These are phyloP conservation scores for Desmodus rotundus DNA, from an alignment of 2,113 vertebrate species.

Conservation along the genomic window DNA sequence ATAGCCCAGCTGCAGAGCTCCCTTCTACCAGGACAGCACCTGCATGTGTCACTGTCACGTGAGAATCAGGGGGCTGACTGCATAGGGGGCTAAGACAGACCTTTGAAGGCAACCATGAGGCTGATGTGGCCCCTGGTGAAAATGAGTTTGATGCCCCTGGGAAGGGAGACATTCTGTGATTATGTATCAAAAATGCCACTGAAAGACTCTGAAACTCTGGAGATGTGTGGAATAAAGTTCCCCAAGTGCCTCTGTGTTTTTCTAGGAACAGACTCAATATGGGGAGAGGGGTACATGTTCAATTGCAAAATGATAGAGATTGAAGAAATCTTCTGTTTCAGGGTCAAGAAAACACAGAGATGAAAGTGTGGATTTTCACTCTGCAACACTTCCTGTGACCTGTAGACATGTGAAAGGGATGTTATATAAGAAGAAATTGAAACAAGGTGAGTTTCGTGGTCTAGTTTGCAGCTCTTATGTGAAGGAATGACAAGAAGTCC, in stretches of 20 bases:
- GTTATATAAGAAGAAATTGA: slow-evolving; percentile 42
- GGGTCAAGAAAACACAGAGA: background rate
- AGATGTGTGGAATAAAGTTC: background rate
- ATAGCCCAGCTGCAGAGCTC: background rate
- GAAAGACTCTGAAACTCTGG: background rate
- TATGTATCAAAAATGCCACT: background rate
- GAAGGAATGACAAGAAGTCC: background rate
- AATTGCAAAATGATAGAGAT: background rate
- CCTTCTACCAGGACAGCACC: background rate
- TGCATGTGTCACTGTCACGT: background rate
- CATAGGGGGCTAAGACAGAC: background rate
- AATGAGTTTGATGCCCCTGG: too few species aligned
- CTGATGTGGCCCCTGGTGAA: too few species aligned
- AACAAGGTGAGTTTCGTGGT: background rate
- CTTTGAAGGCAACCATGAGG: too few species aligned
- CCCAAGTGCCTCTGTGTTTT: background rate
- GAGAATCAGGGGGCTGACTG: background rate
- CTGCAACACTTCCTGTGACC: slow-evolving; percentile 39
- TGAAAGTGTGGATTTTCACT: background rate
- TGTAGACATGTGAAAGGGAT: slow-evolving; percentile 22
- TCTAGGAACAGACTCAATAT: background rate
- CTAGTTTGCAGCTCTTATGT: background rate
- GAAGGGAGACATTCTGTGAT: background rate
- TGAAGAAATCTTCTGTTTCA: slow-evolving; percentile 39
- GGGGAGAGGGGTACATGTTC: too few species aligned